Evolutionary conservation across 2,797 vertebrate species (phyloP), one percentile per base, ranked within the genome.

Genomic region (Falco novaeseelandiae): DNA sequence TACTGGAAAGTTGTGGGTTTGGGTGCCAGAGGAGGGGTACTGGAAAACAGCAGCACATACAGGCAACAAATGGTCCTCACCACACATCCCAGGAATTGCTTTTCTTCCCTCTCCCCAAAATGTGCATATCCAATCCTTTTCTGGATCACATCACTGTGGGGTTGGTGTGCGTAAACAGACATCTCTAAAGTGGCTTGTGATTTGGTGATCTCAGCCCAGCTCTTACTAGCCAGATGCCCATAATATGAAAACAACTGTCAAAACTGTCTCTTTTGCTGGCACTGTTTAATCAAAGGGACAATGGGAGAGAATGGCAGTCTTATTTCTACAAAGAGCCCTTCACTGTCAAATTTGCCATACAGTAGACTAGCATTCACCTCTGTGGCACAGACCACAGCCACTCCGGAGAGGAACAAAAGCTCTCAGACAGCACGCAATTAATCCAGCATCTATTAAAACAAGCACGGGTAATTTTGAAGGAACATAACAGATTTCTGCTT

Each of bases 331-430:
- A 96, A 96, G 94, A 92, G 76, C 93, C 93, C 96, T 97, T 97
- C 95, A 97, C 93, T 92, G 95, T 97, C 96, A 97, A 93, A 97
- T 97, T 93, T 96, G 94, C 94, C 93, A 91, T 95, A 93, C 89
- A 96, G 94, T 81, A 85, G 74, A 94, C 90, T 52, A 69, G 96
- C 93, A 95, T 97, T 97, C 97, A 97, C 96, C 95, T 97, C 97
- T 69, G 86, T 97, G 93, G 96, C 95, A 96, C 65, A 96, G 94
- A 93, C 94, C 90, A 96, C 93, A 95, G 94, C 94, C 90, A 93
- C 89, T 97, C 94, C 0, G 15, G 79, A 96, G 92, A 81, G 76
- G 90, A 97, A 97, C 95, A 97, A 97, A 97, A 97, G 95, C 93
- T 89, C 93, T 94, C 92, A 97, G 95, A 97, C 93, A 95, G 95